These are phyloP conservation scores for Gallinago stenura DNA, from an alignment of 2,797 vertebrate species.

Conservation along the genomic window DNA sequence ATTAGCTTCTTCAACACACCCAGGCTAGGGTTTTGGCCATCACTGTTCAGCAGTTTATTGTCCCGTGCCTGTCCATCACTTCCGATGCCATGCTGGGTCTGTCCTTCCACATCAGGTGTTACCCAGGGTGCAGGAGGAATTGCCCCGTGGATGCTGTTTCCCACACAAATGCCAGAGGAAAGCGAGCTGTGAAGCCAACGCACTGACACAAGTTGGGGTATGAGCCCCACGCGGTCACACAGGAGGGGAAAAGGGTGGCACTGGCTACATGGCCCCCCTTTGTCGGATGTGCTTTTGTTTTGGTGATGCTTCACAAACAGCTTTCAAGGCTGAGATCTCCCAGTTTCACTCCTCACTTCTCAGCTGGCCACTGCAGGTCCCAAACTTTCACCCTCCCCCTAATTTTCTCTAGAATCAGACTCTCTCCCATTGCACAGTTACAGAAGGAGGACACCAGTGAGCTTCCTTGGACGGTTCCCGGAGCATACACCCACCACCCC, in stretches of 20 bases:
- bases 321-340: background rate
- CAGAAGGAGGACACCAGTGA: background rate
- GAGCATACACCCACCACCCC: background rate
- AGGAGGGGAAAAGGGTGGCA: no score
- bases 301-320: background rate
- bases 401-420: background rate
- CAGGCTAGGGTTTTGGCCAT: background rate
- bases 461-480: rapidly evolving
- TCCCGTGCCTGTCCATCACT: background rate
- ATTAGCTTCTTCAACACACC: rapidly evolving
- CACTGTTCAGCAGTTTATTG: rapidly evolving
- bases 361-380: background rate
- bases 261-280: rapidly evolving
- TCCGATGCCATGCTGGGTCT: rapidly evolving
- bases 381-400: background rate
- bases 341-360: background rate
- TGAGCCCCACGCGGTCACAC: rapidly evolving
- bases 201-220: rapidly evolving
- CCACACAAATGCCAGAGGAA: background rate
- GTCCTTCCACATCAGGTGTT: background rate
- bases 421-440: rapidly evolving
- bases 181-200: background rate
- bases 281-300: rapidly evolving
- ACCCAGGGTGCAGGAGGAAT: rapidly evolving
- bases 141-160: rapidly evolving